Base-by-base conservation (phyloP, 35 echinoderm and acorn worm genomes). In the Hemicentrotus pulcherrimus region DNA sequence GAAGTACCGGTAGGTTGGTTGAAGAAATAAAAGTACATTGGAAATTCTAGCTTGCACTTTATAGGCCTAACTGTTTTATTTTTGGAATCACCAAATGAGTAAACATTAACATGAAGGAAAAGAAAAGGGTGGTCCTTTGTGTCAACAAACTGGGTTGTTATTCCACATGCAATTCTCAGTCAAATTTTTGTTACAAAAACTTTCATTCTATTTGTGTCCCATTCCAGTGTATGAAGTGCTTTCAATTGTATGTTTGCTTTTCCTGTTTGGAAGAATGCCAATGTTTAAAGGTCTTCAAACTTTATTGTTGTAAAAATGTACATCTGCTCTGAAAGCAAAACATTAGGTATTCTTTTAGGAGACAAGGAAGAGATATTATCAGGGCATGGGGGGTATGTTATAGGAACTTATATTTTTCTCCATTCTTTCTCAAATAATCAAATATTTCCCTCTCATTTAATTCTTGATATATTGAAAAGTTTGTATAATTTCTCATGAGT, bases 171-270 rank as follows among this genome's bases (percentile, higher is more conserved):
- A 78, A 28, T 78, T 78, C 50, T 55, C 50, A 8, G 28, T 78
- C 22, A 78, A n/a, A 78, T 78, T 78, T 78, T 78, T 78, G 65
- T 78, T 78, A 78, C 65, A n/a, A 78, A 22, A 78, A 78, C 65
- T 78, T 78, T 78, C 65, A 28, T 78, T 78, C 65, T n/a, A 8
- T 78, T 78, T 78, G 19, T 78, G 28, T 6, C 28, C 5, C 28
- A 22, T 78, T 78, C 65, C 65, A 28, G 19, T 78, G 4, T 11
- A 0, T 78, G n/a, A 78, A 78, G 65, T n/a, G 28, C 28, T 78
- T 78, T 28, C 65, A 78, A 78, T 4, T 8, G 28, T 78, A 78
- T n/a, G 28, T 78, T 78, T n/a, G 65, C 65, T 78, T 78, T n/a
- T 22, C 65, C 3, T 78, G 7, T 78, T n/a, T 55, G n/a, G 65